Conservation (phyloP, 1,140 invertebrate genomes). For the Fopius arisanus region DNA sequence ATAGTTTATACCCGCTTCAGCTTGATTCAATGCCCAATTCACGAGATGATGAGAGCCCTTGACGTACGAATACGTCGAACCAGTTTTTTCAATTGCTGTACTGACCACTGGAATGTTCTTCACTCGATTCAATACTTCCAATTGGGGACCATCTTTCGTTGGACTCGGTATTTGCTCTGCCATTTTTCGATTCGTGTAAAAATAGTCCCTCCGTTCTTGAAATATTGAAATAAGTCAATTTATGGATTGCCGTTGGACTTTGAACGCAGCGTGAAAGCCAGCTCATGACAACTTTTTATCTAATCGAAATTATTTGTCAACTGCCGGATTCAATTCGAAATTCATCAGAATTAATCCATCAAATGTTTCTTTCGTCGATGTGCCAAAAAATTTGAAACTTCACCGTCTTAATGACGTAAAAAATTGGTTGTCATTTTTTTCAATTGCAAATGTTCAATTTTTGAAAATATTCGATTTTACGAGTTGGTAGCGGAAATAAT, state of each 20-base stretch:
- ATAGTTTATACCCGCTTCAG: constrained; percentile 59
- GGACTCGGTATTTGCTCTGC: constrained; percentile 32
- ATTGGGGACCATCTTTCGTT: constrained; percentile 50
- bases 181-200: constrained; percentile 33
- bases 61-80: constrained; percentile 68
- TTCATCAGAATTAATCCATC: too few relatives aligned
- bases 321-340: too few relatives aligned
- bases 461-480: too few relatives aligned
- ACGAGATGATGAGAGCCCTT: constrained; percentile 65
- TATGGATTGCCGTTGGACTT: not conserved
- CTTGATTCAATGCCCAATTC: constrained; percentile 63
- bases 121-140: constrained; percentile 70
- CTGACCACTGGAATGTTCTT: constrained; percentile 69
- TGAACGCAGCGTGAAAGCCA: not conserved
- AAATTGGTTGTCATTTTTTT: too few relatives aligned
- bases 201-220: not conserved
- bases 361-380: too few relatives aligned
- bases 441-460: too few relatives aligned
- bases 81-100: constrained; percentile 69
- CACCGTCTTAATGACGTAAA: too few relatives aligned
- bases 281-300: not conserved
- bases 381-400: too few relatives aligned
- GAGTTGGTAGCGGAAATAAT: too few relatives aligned
- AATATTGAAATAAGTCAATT: not conserved
- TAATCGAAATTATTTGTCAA: too few relatives aligned